These are phyloP conservation scores for Geotrupes spiniger DNA, from an alignment of 2,888 invertebrate genomes.

Conservation along the genomic window DNA sequence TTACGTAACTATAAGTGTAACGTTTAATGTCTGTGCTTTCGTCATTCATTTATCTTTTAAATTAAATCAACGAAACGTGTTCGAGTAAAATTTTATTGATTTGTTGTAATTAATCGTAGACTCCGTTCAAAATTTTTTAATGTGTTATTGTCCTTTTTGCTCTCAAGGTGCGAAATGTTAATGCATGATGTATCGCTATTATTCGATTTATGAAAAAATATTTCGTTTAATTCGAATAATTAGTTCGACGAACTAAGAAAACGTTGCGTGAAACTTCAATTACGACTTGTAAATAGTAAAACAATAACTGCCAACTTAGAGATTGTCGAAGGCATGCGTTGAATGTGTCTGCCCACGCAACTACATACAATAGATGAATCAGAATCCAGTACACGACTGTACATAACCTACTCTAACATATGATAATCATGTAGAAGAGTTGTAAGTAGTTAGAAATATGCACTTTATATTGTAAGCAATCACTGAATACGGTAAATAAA, in stretches of 20 bases:
- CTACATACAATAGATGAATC: constrained; percentile 1
- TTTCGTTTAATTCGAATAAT: too few species aligned
- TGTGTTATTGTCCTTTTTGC: too few species aligned
- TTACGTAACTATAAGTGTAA: too few species aligned
- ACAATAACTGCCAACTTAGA: constrained; percentile 7
- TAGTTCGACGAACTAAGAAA: not conserved
- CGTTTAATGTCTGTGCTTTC: too few species aligned
- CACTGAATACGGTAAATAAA: constrained; percentile 29
- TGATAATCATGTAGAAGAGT: constrained; percentile 29
- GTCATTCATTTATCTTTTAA: too few species aligned
- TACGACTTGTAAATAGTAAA: constrained; percentile 1
- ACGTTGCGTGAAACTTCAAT: not conserved
- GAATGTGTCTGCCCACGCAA: not conserved
- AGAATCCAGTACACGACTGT: constrained; percentile 1
- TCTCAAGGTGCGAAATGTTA: too few species aligned
- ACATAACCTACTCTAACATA: constrained; percentile 18
- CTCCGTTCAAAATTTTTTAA: too few species aligned
- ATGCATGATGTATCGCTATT: too few species aligned
- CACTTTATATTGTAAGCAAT: constrained; percentile 35
- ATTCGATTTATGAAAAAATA: too few species aligned
- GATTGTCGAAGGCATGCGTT: not conserved
- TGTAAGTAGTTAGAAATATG: constrained; percentile 31
- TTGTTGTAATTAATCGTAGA: too few species aligned
- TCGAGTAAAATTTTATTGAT: too few species aligned
- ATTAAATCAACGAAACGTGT: too few species aligned